Evolutionary conservation across 1,140 invertebrate genomes (phyloP), one percentile per base, ranked within the genome.

Genomic region (Phocides pigmalion): DNA sequence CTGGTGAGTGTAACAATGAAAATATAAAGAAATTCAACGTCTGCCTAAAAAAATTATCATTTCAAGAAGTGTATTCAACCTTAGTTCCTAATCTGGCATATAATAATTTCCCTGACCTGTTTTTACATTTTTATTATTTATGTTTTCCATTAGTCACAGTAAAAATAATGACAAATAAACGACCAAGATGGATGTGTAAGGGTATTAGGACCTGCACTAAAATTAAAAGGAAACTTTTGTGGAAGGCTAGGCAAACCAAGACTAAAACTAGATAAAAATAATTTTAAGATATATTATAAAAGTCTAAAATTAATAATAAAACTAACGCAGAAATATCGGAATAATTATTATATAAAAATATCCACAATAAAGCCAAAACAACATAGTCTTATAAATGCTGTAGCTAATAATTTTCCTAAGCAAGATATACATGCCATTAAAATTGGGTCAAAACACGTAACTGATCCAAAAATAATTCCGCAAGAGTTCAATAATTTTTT

Each of bases 121-220:
- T 49, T 4, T 25, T 49, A 49, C 46, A 20, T n/a, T 47, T 47
- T 47, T 47, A 47, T 12, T n/a, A 47, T 20, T 47, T 47, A 47
- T 47, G 44, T 25, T 49, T 49, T 25, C 46, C 46, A 6, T 6
- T 6, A 12, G 20, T 49, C 0, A 49, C 8, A 49, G 12, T 49
- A 12, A 49, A 49, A 25, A 28, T 49, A 49, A 15, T 4, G 4
- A 5, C 46, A 49, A 49, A 49, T 49, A 49, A 15, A 49, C 46
- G 46, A 2, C n/a, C 25, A 3, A 49, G 12, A 5, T 49, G 46
- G 46, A 1, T 49, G 6, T 28, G 20, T 25, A 49, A 49, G 5
- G 46, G 46, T 22, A 49, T 49, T 15, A 49, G n/a, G 8, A 28
- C 1, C 8, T 49, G 46, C 8, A 28, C 20, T 14, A 49, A 25